Evolutionary conservation across 2,113 vertebrate species (phyloP), one percentile per base, ranked within the genome.

Genomic region (Campylomormyrus tamandua): DNA sequence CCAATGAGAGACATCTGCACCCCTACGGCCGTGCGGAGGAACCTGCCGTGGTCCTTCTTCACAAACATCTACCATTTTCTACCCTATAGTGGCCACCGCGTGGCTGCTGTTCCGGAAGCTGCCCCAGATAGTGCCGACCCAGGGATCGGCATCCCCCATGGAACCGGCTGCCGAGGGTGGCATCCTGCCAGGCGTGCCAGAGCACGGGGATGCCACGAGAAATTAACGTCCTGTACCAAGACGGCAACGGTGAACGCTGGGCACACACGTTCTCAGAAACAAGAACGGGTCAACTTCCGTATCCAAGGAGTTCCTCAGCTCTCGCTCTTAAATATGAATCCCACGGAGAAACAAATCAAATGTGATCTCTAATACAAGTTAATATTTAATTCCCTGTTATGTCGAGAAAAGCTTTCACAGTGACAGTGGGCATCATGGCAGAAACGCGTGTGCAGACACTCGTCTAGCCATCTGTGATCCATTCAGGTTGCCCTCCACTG

Each of bases 351-450:
- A 46, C 77, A 39, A 39, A 10, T 39, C 39, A 13, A 19, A 21
- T 24, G 42, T 21, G 15, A 83, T 42, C 39, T 45, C 2, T 8
- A 83, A 83, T 46, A 42, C 7, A 17, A 45, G 35, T 19, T 83
- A 45, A 83, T 52, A 66, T 8, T 35, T 66, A 85, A 89, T 45
- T 83, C 70, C 50, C 62, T 89, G 46, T 31, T 87, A 39, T 85
- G 89, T 91, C 49, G 86, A 77, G 83, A 89, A 85, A 80, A 31
- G 77, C 19, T 21, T 88, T 66, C 24, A 50, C 90, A 90, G 93
- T 94, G 91, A 94, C 94, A 94, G 93, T 87, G 52, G 21, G 19
- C 2, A 31, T 6, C 9, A 35, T 24, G 45, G 13, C 84, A 86
- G 6, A 11, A 5, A 24, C 3, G 11, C 49, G 13, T 27, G 48